Evolutionary conservation across 2,888 invertebrate genomes (phyloP).

Genomic region (Dascillus cervinus): DNA sequence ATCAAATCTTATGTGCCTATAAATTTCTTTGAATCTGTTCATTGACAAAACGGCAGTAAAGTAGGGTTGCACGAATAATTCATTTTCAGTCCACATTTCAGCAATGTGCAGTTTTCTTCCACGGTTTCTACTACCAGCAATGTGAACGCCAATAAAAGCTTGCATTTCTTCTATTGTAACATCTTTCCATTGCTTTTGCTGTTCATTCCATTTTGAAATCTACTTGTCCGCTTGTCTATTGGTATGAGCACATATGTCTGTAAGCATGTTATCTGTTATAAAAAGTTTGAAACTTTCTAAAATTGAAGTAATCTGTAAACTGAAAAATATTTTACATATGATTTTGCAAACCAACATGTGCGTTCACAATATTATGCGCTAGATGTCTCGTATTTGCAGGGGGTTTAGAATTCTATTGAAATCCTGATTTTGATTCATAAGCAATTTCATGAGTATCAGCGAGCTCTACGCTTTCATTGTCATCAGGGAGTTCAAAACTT

Average conservation of each 20-base stretch:
- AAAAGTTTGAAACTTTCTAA: conserved; percentile 1
- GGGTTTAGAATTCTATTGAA: conserved; percentile 1
- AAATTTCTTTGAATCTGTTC: too few species aligned
- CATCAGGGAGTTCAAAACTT: not conserved
- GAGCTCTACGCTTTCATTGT: conserved; percentile 2
- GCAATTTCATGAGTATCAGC: too few species aligned
- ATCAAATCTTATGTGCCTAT: too few species aligned
- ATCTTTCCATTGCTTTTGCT: conserved; percentile 5
- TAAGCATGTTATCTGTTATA: conserved; percentile 1
- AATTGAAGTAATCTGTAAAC: not conserved
- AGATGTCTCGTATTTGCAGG: conserved; percentile 3
- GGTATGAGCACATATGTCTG: conserved; percentile 1
- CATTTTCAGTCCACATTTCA: too few species aligned
- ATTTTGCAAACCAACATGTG: conserved; percentile 2
- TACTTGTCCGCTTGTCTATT: too few species aligned
- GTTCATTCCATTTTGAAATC: too few species aligned
- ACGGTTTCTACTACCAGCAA: conserved; percentile 5
- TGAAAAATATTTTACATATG: too few species aligned
- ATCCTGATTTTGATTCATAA: conserved; percentile 3
- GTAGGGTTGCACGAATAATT: too few species aligned
- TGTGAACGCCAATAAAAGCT: conserved; percentile 4
- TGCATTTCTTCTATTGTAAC: conserved; percentile 4
- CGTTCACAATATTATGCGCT: conserved; percentile 4
- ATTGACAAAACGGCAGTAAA: too few species aligned
- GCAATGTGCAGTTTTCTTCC: conserved; percentile 6